These are phyloP conservation scores for Cepaea hortensis DNA, from an alignment of 2,888 invertebrate species.

Conservation along the genomic window DNA sequence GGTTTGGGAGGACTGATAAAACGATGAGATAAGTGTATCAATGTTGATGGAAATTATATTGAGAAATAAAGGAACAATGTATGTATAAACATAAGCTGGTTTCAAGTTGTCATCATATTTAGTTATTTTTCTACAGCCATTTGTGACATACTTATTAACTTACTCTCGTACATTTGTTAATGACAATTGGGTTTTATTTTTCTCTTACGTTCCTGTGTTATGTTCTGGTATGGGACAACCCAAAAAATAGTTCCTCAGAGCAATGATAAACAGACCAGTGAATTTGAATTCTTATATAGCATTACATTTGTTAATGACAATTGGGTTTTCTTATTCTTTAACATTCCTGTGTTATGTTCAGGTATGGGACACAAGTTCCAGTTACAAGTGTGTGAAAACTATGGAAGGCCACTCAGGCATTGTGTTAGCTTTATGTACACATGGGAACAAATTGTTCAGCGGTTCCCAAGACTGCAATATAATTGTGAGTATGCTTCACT, in stretches of 20 bases:
- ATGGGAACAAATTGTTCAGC: slow-evolving; percentile 74
- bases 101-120: no score
- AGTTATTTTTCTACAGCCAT: no score
- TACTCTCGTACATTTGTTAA: not conserved
- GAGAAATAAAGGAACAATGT: no score
- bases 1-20: no score
- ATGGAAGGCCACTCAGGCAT: slow-evolving; percentile 75
- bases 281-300: no score
- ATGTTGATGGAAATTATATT: no score
- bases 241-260: no score
- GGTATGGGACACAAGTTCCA: slow-evolving; percentile 75
- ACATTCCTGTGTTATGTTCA: slow-evolving; percentile 28
- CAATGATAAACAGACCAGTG: no score
- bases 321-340: not conserved
- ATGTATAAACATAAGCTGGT: no score
- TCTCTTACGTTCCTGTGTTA: not conserved
- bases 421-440: slow-evolving; percentile 74
- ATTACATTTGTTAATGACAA: not conserved
- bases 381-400: slow-evolving; percentile 74
- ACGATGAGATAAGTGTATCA: no score
- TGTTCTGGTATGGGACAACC: slow-evolving; percentile 65
- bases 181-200: not conserved
- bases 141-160: no score
- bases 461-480: slow-evolving; percentile 75
- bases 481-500: slow-evolving; percentile 45